Evolutionary conservation across 2,888 invertebrate genomes (phyloP).

Genomic region (Tetanocera ferruginea): DNA sequence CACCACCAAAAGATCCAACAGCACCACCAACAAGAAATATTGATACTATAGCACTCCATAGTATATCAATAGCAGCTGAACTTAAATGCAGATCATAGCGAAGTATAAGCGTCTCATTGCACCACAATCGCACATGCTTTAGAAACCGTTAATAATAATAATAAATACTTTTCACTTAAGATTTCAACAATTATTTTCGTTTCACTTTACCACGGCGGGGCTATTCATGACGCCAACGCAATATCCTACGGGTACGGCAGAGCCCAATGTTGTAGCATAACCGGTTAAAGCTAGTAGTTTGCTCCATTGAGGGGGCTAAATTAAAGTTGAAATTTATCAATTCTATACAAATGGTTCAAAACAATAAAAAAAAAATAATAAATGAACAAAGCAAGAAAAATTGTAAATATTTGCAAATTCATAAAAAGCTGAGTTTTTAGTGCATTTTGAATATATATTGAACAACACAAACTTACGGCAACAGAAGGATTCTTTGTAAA

Average conservation of each 20-base stretch:
- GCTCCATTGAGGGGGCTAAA: conserved; percentile 57
- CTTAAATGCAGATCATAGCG: conserved; percentile 74
- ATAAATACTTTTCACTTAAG: not conserved
- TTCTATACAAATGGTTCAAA: too few species aligned
- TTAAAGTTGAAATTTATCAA: not conserved
- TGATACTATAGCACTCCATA: conserved; percentile 88
- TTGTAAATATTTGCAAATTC: too few species aligned
- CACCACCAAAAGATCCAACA: conserved; percentile 83
- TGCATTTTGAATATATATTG: too few species aligned
- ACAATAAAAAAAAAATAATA: too few species aligned
- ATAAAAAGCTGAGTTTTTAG: too few species aligned
- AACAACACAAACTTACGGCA: too few species aligned
- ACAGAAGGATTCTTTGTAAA: too few species aligned
- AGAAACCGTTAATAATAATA: conserved; percentile 34
- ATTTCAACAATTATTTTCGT: not conserved
- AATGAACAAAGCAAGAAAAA: too few species aligned
- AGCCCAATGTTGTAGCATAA: conserved; percentile 80
- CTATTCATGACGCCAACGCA: conserved; percentile 90
- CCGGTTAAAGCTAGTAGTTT: conserved; percentile 76
- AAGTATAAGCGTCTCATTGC: conserved; percentile 77
- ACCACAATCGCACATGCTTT: conserved; percentile 78
- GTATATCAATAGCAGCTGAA: conserved; percentile 71
- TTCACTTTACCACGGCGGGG: conserved; percentile 77
- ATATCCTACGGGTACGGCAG: conserved; percentile 85
- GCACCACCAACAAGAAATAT: conserved; percentile 91